Evolutionary conservation across 2,888 invertebrate species (phyloP).

Genomic region (Andrena fulva): DNA sequence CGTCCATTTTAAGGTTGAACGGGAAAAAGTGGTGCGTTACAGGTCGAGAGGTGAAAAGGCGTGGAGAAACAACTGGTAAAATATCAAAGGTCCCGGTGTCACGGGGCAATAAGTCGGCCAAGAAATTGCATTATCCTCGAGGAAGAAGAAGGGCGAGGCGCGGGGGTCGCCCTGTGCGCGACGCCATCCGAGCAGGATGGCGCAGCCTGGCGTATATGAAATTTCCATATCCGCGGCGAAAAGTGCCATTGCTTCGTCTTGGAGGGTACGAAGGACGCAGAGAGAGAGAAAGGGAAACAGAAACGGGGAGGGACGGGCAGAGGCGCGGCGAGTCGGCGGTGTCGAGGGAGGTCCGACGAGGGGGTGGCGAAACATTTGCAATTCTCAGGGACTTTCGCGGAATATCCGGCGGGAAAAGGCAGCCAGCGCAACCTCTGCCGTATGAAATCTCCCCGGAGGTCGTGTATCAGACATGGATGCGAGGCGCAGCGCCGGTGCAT

Average conservation of each 20-base stretch:
- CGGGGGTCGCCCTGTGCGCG: not conserved
- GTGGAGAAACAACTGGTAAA: not conserved
- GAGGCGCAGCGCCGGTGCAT: constrained; percentile 29
- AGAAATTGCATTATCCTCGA: constrained; percentile 58
- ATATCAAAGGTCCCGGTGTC: constrained; percentile 27
- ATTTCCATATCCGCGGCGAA: constrained; percentile 79
- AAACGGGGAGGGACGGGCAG: constrained; percentile 36
- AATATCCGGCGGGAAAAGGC: constrained; percentile 60
- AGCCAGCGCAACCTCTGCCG: constrained; percentile 58
- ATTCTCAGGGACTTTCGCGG: constrained; percentile 71
- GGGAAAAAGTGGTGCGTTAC: not conserved
- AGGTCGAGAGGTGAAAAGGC: not conserved
- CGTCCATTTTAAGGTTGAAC: not conserved
- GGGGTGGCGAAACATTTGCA: constrained; percentile 77
- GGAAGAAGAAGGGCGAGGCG: constrained; percentile 37
- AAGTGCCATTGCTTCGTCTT: constrained; percentile 70
- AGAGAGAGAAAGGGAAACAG: not conserved
- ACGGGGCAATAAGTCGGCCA: constrained; percentile 49
- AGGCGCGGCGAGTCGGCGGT: constrained; percentile 10
- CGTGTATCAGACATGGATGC: constrained; percentile 62
- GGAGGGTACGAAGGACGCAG: constrained; percentile 28
- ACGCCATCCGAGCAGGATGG: constrained; percentile 20
- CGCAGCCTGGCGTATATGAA: constrained; percentile 76
- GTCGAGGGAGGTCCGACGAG: constrained; percentile 18
- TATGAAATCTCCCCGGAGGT: constrained; percentile 63